Base-by-base conservation (phyloP, 2,888 invertebrate species). In the Synergus gifuensis region DNA sequence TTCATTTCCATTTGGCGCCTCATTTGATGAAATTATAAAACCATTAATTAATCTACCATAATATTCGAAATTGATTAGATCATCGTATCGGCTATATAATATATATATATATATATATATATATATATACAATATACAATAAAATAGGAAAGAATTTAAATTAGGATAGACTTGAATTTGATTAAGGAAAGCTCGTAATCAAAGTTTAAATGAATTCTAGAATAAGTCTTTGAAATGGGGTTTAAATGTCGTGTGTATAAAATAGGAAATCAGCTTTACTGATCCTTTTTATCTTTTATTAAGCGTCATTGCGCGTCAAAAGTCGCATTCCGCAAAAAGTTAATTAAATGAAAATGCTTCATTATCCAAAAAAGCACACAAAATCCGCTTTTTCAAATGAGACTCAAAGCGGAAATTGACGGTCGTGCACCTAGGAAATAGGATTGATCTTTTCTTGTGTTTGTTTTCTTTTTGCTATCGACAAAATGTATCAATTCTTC, bases 361-460 rank as follows among this genome's bases (percentile, higher is more conserved):
- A 42, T 42, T 7, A 42, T 42, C 42, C 28, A 28, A 9, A 7
- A 42, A 42, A 42, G 42, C 42, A 7, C 42, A 1, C 16, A 8
- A 18, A 83, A 83, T 78, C 80, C 79, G 84, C 86, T 88, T 87
- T 87, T 83, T 9, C 84, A 82, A 81, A 83, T 77, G 79, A 80
- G 82, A 85, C 81, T 79, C 78, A 86, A 84, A 28, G 82, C 84
- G 85, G 85, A 86, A 87, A 85, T 88, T 86, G 85, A 84, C 85
- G 62, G 49, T 62, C 80, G 60, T 80, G 78, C 82, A 81, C 78
- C 46, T 79, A 16, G 80, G 82, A 82, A 88, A 86, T 84, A 78
- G 69, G 78, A 76, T 63, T 78, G 82, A 78, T 81, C 80, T 76
- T 79, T 79, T 80, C 73, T 67, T 82, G 81, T 81, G 81, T 78